Evolutionary conservation across 2,888 invertebrate genomes (phyloP), one percentile per base, ranked within the genome.

Genomic region (Leucophenga maculata): DNA sequence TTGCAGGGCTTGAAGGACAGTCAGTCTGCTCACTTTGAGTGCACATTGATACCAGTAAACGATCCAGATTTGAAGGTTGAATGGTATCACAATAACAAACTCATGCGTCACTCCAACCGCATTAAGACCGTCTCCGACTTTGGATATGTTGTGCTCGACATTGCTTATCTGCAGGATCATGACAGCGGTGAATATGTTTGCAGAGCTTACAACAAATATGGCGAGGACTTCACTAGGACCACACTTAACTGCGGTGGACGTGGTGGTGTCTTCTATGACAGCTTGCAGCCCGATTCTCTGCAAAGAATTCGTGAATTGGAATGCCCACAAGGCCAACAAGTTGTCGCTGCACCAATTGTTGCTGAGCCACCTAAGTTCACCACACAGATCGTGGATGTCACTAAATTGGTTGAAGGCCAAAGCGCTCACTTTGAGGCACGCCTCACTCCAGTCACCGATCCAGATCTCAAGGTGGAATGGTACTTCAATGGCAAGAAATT

Each of bases 1-100:
- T 90, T 96, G 76, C 93, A 94, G 74, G 94, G 94, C 57, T 91
- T 97, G 69, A 96, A 95, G 87, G 98, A 98, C 87, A 96, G 97
- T 3, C 96, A 97, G 87, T 94, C 96, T 0, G 97, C 96, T 73
- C 97, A 97, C 90, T 97, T 97, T 87, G 98, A 98, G 89, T 97
- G 97, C 85, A 97, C 96, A 3, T 91, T 98, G 62, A 92, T 96
- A 18, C 98, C 98, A 3, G 95, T 97, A 8, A 97, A 97, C 74
- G 98, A 98, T 89, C 97, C 97, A 2, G 93, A 95, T 55, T 93
- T 98, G 89, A 94, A 94, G 86, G 96, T 97, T 26, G 98, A 98
- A 90, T 99, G 98, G 98, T 98, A 95, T 90, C 96, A 96, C 85
- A 97, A 99, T 86, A 97, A 96, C 6, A 92, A 95, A 83, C 95